Evolutionary conservation across 2,888 invertebrate species (phyloP), one percentile per base, ranked within the genome.

Genomic region (Oligia strigilis): DNA sequence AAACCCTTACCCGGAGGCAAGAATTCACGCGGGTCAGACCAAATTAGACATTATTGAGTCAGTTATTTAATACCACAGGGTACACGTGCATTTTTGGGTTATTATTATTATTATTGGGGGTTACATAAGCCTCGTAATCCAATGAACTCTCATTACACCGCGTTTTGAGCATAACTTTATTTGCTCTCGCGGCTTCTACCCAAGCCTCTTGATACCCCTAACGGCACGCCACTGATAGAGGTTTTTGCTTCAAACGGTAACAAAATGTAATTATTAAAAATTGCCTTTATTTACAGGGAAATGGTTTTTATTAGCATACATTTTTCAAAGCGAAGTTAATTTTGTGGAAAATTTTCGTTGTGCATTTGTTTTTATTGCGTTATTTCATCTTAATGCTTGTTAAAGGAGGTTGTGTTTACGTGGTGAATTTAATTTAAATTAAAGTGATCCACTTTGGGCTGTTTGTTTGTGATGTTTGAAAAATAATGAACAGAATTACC

Each of bases 41-140:
- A 95, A 95, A 96, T 95, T 95, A 94, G 93, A 95, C 93, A 92
- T 93, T 94, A 96, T 95, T 97, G 96, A 96, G 95, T 96, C 96
- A 96, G 97, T 96, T 97, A 97, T 96, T 96, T 96, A 95, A 95
- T 95, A 94, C 91, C 89, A 88, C 75, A 75, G 75, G 91, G 93
- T 93, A 95, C 95, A 96, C 96, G 96, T 96, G 95, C 96, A 95
- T 97, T 97, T 96, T 96, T 95, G 96, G 90, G 94, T 96, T 96
- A 95, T 96, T 96, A 96, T 97, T 96, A 96, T 97, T 96, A 96
- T 96, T 96, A 95, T 96, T 95, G 94, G 93, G 94, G 96, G 94
- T 94, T 94, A 93, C 88, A 90, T 94, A 94, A 94, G 94, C 95
- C 90, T 86, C 89, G 91, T 97, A 97, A 97, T 97, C 97, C 97